Evolutionary conservation across 2,113 vertebrate genomes (phyloP), one percentile per base, ranked within the genome.

Genomic region (Scolopax mira): DNA sequence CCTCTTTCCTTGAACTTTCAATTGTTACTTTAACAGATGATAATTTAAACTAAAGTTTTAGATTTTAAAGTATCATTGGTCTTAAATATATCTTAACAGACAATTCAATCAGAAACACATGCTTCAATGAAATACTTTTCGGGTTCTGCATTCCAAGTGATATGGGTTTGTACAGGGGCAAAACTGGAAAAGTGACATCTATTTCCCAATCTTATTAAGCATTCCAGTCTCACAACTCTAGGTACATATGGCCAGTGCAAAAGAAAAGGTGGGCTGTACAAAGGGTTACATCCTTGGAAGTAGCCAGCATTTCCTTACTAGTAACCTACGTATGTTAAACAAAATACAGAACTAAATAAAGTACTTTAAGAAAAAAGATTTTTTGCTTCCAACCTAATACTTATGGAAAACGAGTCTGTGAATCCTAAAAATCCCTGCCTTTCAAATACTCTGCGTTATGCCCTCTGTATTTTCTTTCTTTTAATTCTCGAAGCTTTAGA

Each of bases 161-260:
- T 18, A 60, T 13, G 19, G 19, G 24, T 67, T 60, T 3, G 2
- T 22, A 73, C 3, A 5, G 21, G 10, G 78, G 22, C 25, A 64
- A 49, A 69, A 72, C 67, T 27, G 23, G 18, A 44, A 66, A n/a
- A 79, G 3, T 17, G 0, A 25, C 19, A 31, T 25, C 19, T 7
- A 18, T 46, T 60, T 66, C 24, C 37, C 7, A 8, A 35, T 9
- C 15, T 18, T 27, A 31, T 3, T 10, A 57, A 9, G 15, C 2
- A 19, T 46, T 72, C 37, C 66, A 60, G 35, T 8, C 28, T 78
- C 49, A 37, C 0, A 0, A 11, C 15, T 30, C 7, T 23, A 37
- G 27, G 31, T 19, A 24, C 0, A 0, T 10, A 46, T 3, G 7
- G 48, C 30, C 24, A 41, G 30, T 9, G 16, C 35, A 51, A 28